Conservation (phyloP, 2,113 vertebrate species). For the Pseudorasbora parva region DNA sequence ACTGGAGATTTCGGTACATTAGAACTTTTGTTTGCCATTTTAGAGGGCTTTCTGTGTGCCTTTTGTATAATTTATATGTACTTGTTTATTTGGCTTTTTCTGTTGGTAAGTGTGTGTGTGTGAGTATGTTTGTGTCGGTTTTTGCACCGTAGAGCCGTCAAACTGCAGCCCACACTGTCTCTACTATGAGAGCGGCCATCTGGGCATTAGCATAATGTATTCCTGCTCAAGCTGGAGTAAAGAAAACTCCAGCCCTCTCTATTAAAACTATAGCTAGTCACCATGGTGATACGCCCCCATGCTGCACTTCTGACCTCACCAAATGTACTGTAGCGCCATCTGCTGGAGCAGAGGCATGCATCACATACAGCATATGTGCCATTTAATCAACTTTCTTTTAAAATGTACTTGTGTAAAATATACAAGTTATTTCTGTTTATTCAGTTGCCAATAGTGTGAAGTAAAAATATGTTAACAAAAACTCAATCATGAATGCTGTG, state of each 20-base stretch:
- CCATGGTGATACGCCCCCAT: slow-evolving; percentile 56
- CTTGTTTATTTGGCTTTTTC: slow-evolving; percentile 2
- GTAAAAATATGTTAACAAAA: neutral
- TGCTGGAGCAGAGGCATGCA: slow-evolving; percentile 26
- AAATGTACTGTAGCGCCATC: slow-evolving; percentile 47
- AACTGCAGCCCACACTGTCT: slow-evolving; percentile 41
- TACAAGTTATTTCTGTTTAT: neutral
- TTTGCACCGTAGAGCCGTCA: slow-evolving; percentile 19
- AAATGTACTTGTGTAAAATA: too few relatives aligned
- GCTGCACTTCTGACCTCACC: slow-evolving; percentile 32
- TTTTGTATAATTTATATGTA: neutral
- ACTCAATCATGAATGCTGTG: too few relatives aligned
- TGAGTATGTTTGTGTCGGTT: neutral
- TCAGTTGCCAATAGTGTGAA: neutral
- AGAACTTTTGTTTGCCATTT: neutral
- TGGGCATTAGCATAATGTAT: slow-evolving; percentile 74
- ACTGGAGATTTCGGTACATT: neutral
- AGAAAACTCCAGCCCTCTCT: slow-evolving; percentile 64
- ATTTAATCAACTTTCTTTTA: neutral
- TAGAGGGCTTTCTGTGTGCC: neutral
- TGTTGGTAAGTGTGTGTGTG: slow-evolving; percentile 20
- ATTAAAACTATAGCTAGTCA: slow-evolving; percentile 61
- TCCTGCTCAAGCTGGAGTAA: slow-evolving; percentile 66
- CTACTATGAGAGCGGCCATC: slow-evolving; percentile 68
- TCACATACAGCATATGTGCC: neutral